phyloP scores from a whole-genome alignment of 2,113 vertebrate genomes.

The Eretmochelys imbricata region DNA sequence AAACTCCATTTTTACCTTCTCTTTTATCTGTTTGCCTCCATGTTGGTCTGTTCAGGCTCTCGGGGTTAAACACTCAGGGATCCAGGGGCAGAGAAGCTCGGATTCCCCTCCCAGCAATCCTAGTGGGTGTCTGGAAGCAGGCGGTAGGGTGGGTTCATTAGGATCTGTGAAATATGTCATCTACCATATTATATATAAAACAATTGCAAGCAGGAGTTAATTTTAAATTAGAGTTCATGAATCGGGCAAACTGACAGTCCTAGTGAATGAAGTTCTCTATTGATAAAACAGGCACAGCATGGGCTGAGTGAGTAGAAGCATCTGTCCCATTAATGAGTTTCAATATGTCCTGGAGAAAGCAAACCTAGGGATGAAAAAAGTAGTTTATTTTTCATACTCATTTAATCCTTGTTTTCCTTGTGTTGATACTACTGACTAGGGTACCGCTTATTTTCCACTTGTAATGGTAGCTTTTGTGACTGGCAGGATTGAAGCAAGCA shows the following conservation, averaged over 20 bases:
- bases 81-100: no score
- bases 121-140: no score
- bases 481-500: no score
- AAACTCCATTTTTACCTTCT: no score
- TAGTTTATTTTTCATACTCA: slow-evolving; percentile 4
- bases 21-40: no score
- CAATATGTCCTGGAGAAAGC: slow-evolving; percentile 39
- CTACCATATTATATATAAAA: neutral
- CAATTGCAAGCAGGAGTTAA: neutral
- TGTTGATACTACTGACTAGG: slow-evolving; percentile 38
- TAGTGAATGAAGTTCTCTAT: slow-evolving; percentile 57
- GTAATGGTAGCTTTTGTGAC: slow-evolving; percentile 4
- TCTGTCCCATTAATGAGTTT: slow-evolving; percentile 50
- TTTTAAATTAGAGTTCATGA: neutral
- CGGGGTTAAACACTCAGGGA: no score
- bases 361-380: neutral
- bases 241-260: neutral
- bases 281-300: slow-evolving; percentile 58
- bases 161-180: no score
- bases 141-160: no score
- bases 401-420: slow-evolving; percentile 10
- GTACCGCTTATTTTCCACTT: slow-evolving; percentile 1
- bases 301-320: slow-evolving; percentile 35
- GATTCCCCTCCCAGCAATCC: no score
- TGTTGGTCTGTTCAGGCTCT: no score